These are phyloP conservation scores for Cassiopea xamachana DNA, from an alignment of 30 jellyfish, hydroid and myxozoan genomes.

Conservation along the genomic window DNA sequence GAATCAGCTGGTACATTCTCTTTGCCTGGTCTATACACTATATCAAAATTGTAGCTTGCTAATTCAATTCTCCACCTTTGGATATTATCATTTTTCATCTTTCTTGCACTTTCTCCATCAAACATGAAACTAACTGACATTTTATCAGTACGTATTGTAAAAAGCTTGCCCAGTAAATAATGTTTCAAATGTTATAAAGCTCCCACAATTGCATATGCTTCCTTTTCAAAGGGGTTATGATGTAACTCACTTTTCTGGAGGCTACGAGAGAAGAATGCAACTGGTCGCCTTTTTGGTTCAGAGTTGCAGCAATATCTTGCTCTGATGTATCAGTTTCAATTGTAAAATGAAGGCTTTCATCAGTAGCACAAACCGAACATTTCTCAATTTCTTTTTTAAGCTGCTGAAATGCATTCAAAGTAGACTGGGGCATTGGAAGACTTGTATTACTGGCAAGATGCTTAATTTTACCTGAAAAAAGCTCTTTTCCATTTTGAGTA, in stretches of 20 bases:
- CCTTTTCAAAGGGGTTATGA: constrained; percentile 78
- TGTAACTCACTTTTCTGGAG: constrained; percentile 52
- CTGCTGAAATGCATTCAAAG: constrained; percentile 23
- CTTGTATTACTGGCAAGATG: constrained; percentile 27
- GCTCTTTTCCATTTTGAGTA: constrained; percentile 76
- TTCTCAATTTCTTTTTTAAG: constrained; percentile 18
- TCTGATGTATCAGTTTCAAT: constrained; percentile 94
- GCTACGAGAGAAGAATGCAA: constrained; percentile 77
- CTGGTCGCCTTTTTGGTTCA: constrained; percentile 87
- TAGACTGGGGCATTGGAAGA: constrained; percentile 39
- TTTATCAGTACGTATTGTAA: constrained; percentile 78
- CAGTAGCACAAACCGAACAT: constrained; percentile 46
- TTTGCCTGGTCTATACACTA: constrained; percentile 83
- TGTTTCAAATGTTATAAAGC: constrained; percentile 80
- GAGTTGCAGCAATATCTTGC: constrained; percentile 80
- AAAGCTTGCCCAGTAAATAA: constrained; percentile 70
- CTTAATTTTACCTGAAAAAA: constrained; percentile 60
- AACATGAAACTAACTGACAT: constrained; percentile 81
- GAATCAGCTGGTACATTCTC: constrained; percentile 79
- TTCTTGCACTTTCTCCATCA: constrained; percentile 41
- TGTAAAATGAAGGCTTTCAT: constrained; percentile 64
- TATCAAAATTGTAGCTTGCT: constrained; percentile 74
- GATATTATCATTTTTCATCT: constrained; percentile 83
- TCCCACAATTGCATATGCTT: constrained; percentile 78
- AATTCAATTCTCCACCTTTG: constrained; percentile 85